Conservation (phyloP, 2,113 vertebrate species). For the Tupaia chinensis region DNA sequence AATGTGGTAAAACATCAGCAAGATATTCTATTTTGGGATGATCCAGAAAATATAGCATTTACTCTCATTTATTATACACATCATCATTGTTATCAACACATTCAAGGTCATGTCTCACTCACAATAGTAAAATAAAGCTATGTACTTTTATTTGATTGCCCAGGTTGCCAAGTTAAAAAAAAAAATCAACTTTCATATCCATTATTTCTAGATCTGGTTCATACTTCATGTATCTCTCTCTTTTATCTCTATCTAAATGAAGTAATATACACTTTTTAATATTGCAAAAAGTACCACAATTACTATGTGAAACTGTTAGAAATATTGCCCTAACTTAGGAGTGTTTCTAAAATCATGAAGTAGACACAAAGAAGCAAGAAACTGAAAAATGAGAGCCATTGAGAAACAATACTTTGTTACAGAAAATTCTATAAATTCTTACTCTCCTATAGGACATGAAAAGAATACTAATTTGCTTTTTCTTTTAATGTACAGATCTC, state of each 20-base stretch:
- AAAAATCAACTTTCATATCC: background rate
- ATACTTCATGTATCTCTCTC: background rate
- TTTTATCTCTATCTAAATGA: background rate
- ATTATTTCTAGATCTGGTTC: background rate
- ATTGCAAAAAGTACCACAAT: background rate
- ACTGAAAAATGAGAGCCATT: background rate
- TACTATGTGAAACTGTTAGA: background rate
- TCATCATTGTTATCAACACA: background rate
- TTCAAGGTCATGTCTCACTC: background rate
- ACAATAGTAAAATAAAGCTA: background rate
- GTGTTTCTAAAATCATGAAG: background rate
- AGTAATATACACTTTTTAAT: background rate
- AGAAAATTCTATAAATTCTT: background rate
- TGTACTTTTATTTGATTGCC: background rate
- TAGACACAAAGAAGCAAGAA: background rate
- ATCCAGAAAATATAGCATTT: background rate
- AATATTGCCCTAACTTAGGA: background rate
- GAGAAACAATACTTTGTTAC: background rate
- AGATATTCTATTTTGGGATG: background rate
- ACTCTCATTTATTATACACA: background rate
- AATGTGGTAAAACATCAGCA: background rate
- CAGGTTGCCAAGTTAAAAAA: background rate
- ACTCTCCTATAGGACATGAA: background rate
- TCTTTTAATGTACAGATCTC: background rate
- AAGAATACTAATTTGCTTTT: background rate